phyloP scores from a whole-genome alignment of 2,888 invertebrate species.

The Trichopoda pennipes region DNA sequence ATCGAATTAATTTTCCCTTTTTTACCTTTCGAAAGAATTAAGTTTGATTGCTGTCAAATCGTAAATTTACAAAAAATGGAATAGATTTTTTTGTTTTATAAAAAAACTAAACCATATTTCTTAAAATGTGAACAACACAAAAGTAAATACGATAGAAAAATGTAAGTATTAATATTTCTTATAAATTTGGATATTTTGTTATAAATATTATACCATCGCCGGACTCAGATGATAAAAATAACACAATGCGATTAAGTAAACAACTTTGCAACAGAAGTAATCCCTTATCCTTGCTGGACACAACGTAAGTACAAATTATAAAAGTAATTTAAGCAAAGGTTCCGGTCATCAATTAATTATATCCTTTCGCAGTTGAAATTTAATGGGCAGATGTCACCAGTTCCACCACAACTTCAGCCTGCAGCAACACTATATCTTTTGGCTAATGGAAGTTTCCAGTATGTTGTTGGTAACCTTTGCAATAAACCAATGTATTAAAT shows the following conservation, averaged over 20 bases:
- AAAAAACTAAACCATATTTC: conserved; percentile 8
- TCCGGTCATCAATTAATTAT: neutral
- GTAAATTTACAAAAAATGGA: conserved; percentile 10
- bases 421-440: conserved; percentile 5
- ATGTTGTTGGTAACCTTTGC: neutral
- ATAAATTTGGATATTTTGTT: no score
- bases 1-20: conserved; percentile 8
- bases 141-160: neutral
- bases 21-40: neutral
- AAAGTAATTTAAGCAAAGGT: neutral
- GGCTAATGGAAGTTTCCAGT: conserved; percentile 4
- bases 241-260: neutral
- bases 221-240: neutral
- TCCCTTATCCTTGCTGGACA: neutral
- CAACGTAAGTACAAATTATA: neutral
- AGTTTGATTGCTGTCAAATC: conserved; percentile 11
- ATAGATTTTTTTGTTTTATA: conserved; percentile 2
- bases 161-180: neutral
- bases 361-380: neutral
- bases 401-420: neutral
- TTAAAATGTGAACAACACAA: neutral
- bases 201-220: neutral
- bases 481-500: no score
- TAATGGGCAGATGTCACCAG: conserved; percentile 3
- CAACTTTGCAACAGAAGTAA: neutral